A percentile compares a stretch with the other conserved stretches of the same genome.
These are phyloP conservation scores for Diplodus puntazzo DNA, from an alignment of 2,797 vertebrate genomes.

Conservation along the genomic window DNA sequence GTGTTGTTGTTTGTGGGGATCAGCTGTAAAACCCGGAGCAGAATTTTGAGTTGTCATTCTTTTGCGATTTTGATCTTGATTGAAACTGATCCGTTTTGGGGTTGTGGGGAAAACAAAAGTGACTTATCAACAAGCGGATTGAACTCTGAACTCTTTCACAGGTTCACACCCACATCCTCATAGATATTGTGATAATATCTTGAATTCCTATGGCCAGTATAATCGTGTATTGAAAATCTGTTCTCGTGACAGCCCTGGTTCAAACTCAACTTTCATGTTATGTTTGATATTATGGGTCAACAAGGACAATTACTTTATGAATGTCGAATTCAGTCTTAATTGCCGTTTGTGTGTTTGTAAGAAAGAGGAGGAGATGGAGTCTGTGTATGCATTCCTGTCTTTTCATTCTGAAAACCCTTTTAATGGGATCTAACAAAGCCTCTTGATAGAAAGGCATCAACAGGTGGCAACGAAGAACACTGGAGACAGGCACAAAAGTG, in stretches of 20 bases:
- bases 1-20: too few relatives aligned
- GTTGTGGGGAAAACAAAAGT: too few relatives aligned
- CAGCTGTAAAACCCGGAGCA: too few relatives aligned
- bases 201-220: too few relatives aligned
- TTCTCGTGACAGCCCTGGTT: neutral
- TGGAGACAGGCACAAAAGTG: conserved; percentile 52
- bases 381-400: conserved; percentile 25
- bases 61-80: too few relatives aligned
- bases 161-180: too few relatives aligned
- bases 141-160: too few relatives aligned
- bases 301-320: neutral
- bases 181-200: too few relatives aligned
- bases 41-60: too few relatives aligned
- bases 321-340: conserved; percentile 26
- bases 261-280: neutral
- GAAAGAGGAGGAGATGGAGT: conserved; percentile 19
- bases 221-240: too few relatives aligned
- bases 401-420: conserved; percentile 46
- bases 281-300: neutral
- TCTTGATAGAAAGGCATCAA: conserved; percentile 65
- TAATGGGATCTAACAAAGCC: conserved; percentile 49
- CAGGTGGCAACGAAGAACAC: conserved; percentile 70
- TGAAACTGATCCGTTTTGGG: too few relatives aligned
- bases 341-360: conserved; percentile 39
- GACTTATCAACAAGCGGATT: too few relatives aligned